phyloP scores from a whole-genome alignment of 2,888 invertebrate genomes.

The Pandemis cinnamomeana region DNA sequence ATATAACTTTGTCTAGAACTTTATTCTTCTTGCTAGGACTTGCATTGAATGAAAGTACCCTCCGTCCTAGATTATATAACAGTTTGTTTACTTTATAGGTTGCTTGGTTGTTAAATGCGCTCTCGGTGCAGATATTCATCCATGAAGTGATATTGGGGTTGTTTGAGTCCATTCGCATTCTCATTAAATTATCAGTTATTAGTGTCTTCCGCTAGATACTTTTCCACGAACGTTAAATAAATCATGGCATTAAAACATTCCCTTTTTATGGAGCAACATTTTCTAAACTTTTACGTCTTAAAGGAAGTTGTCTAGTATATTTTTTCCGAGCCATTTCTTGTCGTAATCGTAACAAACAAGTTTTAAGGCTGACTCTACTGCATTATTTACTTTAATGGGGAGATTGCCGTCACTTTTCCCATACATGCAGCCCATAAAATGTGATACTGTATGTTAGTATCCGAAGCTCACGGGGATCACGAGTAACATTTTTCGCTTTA shows the following conservation, averaged over 20 bases:
- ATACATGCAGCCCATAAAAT: slow-evolving; percentile 16
- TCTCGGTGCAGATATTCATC: slow-evolving; percentile 3
- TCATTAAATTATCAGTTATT: neutral
- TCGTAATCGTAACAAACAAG: slow-evolving; percentile 7
- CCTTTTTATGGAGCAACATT: neutral
- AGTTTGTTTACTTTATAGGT: slow-evolving; percentile 27
- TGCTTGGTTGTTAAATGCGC: slow-evolving; percentile 9
- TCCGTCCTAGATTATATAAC: slow-evolving; percentile 7
- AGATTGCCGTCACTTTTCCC: slow-evolving; percentile 16
- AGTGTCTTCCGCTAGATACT: neutral
- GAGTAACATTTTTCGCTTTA: slow-evolving; percentile 3
- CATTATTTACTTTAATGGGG: slow-evolving; percentile 19
- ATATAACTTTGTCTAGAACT: neutral
- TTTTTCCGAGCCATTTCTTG: slow-evolving; percentile 3
- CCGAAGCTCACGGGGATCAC: neutral
- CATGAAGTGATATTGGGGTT: neutral
- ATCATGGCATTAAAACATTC: slow-evolving; percentile 3
- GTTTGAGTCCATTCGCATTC: neutral
- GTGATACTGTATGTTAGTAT: slow-evolving; percentile 14
- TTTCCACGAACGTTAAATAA: neutral
- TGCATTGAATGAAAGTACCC: slow-evolving; percentile 6
- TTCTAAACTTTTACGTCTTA: slow-evolving; percentile 1
- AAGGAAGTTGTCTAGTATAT: slow-evolving; percentile 2
- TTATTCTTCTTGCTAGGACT: neutral
- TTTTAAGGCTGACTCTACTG: slow-evolving; percentile 7